phyloP scores from a whole-genome alignment of 2,113 vertebrate species.

The Microcebus tavaratra region DNA sequence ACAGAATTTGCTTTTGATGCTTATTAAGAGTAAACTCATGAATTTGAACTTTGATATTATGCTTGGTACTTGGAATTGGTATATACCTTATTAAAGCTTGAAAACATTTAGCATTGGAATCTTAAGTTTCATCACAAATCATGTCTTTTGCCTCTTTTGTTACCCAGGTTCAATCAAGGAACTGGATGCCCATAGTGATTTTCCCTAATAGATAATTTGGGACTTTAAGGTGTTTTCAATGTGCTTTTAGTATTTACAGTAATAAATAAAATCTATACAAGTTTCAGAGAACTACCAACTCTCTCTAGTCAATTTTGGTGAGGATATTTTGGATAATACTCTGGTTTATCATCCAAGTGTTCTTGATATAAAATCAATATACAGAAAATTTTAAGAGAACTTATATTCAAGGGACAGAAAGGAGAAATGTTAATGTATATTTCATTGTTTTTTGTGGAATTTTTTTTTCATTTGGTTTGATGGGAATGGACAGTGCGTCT shows the following conservation, averaged over 20 bases:
- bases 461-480: slow-evolving; percentile 52
- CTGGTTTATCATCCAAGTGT: slow-evolving; percentile 36
- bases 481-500: slow-evolving; percentile 43
- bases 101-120: slow-evolving; percentile 68
- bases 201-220: slow-evolving; percentile 54
- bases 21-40: slow-evolving; percentile 64
- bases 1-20: slow-evolving; percentile 73
- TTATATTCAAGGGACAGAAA: slow-evolving; percentile 5
- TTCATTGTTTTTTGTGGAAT: neutral
- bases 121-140: slow-evolving; percentile 71
- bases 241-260: slow-evolving; percentile 65
- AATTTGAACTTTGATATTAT: slow-evolving; percentile 70
- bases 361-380: slow-evolving; percentile 44
- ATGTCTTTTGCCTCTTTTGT: slow-evolving; percentile 75
- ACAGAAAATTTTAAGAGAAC: slow-evolving; percentile 29
- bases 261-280: slow-evolving; percentile 72
- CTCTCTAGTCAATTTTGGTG: slow-evolving; percentile 72
- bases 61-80: slow-evolving; percentile 73
- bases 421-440: slow-evolving; percentile 2
- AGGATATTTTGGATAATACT: slow-evolving; percentile 49
- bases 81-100: slow-evolving; percentile 75
- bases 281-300: slow-evolving; percentile 78
- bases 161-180: slow-evolving; percentile 64
- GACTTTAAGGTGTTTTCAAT: slow-evolving; percentile 64
- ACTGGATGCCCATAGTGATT: slow-evolving; percentile 53